Percentiles rank a stretch among this genome's conserved stretches.
Evolutionary conservation across 2,797 vertebrate species (phyloP).

Genomic region (Chaunax sp.): DNA sequence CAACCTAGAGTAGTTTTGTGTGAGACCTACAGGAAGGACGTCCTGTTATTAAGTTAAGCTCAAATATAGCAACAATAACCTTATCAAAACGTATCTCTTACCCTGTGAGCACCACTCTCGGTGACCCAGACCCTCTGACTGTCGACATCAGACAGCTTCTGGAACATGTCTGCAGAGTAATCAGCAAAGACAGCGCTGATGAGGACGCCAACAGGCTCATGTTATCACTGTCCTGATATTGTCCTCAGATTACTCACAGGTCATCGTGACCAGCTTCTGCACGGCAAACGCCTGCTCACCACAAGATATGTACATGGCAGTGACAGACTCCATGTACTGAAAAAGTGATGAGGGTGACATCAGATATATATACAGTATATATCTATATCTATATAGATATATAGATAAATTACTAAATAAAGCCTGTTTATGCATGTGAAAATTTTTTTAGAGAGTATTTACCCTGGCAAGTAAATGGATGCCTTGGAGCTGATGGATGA

Average conservation of each 20-base stretch:
- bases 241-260: conserved; percentile 78
- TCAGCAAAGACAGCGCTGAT: conserved; percentile 4
- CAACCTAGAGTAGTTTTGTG: too few relatives aligned
- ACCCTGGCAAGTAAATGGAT: conserved; percentile 86
- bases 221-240: conserved; percentile 8
- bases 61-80: background rate
- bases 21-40: background rate
- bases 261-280: conserved; percentile 90
- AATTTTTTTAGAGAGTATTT: conserved; percentile 46
- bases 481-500: conserved; percentile 85
- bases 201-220: background rate
- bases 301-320: conserved; percentile 79
- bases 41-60: too few relatives aligned
- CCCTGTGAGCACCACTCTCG: conserved; percentile 86
- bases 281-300: conserved; percentile 81
- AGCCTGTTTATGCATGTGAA: background rate
- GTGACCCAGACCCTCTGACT: conserved; percentile 86
- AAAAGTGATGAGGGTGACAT: background rate
- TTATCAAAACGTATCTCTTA: conserved; percentile 45
- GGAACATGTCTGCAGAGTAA: conserved; percentile 87
- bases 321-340: conserved; percentile 87
- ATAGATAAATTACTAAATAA: background rate
- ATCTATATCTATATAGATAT: conserved; percentile 2
- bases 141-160: conserved; percentile 87
- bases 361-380: too few relatives aligned